Conservation (phyloP, 2,797 vertebrate genomes). For the Morelia viridis region DNA sequence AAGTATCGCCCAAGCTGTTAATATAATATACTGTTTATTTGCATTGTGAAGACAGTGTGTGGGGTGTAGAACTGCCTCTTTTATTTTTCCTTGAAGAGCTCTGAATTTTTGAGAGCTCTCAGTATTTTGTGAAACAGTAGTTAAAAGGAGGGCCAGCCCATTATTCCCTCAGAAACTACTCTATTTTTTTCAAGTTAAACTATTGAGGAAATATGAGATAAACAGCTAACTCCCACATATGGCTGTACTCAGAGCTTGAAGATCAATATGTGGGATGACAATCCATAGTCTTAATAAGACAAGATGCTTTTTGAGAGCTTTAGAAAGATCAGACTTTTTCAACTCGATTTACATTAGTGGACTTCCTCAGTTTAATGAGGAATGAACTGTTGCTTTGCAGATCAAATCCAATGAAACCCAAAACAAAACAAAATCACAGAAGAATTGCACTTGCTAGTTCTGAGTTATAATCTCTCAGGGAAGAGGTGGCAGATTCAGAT, state of each 20-base stretch:
- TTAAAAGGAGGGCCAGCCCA: not conserved
- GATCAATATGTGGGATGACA: not conserved
- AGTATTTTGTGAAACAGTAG: not conserved
- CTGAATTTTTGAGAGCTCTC: not conserved
- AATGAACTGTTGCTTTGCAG: not conserved
- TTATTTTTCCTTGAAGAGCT: not conserved
- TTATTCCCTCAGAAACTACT: not conserved
- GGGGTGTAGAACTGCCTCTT: not conserved
- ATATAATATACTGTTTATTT: slow-evolving; percentile 25
- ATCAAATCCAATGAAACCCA: not conserved
- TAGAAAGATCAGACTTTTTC: not conserved
- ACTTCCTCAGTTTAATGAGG: not conserved
- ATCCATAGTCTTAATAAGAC: rapidly evolving
- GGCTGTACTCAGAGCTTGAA: not conserved
- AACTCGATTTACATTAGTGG: not conserved
- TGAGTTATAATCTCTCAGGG: not conserved
- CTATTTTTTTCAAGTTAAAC: not conserved
- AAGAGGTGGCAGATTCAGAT: not conserved
- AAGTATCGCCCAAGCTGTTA: slow-evolving; percentile 38
- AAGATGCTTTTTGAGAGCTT: rapidly evolving
- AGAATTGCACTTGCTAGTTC: not conserved
- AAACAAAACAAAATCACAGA: not conserved
- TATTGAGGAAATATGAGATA: rapidly evolving
- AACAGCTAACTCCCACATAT: not conserved
- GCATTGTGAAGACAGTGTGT: rapidly evolving